Conservation (phyloP, 2,113 vertebrate species). For the Odontophorus gujanensis region DNA sequence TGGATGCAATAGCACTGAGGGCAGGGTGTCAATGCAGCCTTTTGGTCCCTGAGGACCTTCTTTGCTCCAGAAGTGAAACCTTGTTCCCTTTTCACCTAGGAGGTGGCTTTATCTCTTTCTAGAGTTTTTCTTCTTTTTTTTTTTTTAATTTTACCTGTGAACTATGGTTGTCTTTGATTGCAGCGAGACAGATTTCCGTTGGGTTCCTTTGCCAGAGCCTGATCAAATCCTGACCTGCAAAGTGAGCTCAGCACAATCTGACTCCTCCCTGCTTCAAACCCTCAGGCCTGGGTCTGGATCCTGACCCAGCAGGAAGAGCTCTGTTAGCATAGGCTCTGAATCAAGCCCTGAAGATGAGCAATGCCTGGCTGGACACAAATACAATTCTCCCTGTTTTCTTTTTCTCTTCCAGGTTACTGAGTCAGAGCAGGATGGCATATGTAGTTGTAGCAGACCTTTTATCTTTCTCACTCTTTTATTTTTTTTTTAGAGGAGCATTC, state of each 20-base stretch:
- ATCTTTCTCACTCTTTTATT: neutral
- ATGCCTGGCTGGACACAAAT: conserved; percentile 22
- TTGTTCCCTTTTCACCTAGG: neutral
- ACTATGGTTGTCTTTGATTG: neutral
- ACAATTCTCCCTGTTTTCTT: neutral
- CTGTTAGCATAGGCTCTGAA: conserved; percentile 21
- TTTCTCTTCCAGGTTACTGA: neutral
- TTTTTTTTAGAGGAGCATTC: neutral
- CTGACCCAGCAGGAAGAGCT: neutral
- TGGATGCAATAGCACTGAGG: fast-evolving
- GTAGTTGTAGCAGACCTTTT: neutral
- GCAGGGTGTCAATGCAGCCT: neutral
- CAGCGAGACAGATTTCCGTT: neutral
- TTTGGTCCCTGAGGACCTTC: neutral
- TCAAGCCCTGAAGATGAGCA: neutral
- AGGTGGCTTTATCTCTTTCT: neutral
- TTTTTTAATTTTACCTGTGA: neutral
- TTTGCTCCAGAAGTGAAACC: neutral
- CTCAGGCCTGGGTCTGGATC: conserved; percentile 5
- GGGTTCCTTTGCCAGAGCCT: neutral
- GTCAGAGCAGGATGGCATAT: neutral
- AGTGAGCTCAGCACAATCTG: neutral
- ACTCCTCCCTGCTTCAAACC: neutral
- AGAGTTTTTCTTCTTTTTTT: neutral
- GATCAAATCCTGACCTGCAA: neutral